Evolutionary conservation across 2,888 invertebrate species (phyloP).

Genomic region (Neoscelio sp.): DNA sequence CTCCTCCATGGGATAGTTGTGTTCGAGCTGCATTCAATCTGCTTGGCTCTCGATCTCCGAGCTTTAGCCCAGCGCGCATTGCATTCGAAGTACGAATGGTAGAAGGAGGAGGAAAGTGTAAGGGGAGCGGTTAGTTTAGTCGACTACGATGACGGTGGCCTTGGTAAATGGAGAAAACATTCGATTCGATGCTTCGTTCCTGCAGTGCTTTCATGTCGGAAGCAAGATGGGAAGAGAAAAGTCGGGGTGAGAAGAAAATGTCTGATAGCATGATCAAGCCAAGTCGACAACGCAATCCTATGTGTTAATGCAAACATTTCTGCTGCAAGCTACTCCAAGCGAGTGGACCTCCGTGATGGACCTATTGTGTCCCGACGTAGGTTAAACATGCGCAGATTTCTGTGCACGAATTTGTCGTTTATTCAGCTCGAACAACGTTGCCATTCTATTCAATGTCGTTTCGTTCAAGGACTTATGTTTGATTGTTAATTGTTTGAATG

Average conservation of each 20-base stretch:
- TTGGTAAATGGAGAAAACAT: slow-evolving; percentile 57
- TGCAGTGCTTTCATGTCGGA: slow-evolving; percentile 58
- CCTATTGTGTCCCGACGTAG: slow-evolving; percentile 38
- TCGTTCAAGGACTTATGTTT: slow-evolving; percentile 43
- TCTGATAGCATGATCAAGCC: slow-evolving; percentile 50
- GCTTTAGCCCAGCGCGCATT: slow-evolving; percentile 30
- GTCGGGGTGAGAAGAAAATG: slow-evolving; percentile 46
- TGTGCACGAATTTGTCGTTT: slow-evolving; percentile 51
- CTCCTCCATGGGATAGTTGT: slow-evolving; percentile 25
- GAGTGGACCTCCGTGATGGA: slow-evolving; percentile 56
- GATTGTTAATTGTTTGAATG: slow-evolving; percentile 1
- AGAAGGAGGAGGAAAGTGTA: slow-evolving; percentile 17
- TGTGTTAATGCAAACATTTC: slow-evolving; percentile 77
- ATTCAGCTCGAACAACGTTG: slow-evolving; percentile 43
- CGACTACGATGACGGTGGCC: slow-evolving; percentile 22
- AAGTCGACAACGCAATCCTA: slow-evolving; percentile 43
- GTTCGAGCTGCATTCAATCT: slow-evolving; percentile 41
- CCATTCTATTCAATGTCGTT: slow-evolving; percentile 36
- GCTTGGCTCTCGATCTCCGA: slow-evolving; percentile 40
- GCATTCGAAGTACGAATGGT: slow-evolving; percentile 36
- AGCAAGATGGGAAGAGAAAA: slow-evolving; percentile 56
- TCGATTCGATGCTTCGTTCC: slow-evolving; percentile 53
- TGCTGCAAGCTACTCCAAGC: slow-evolving; percentile 68
- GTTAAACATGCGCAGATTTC: slow-evolving; percentile 52
- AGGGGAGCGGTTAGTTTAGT: too few species aligned